A percentile compares a stretch with the other conserved stretches of the same genome.
Conservation (phyloP, 2,113 vertebrate genomes). For the Indicator indicator region DNA sequence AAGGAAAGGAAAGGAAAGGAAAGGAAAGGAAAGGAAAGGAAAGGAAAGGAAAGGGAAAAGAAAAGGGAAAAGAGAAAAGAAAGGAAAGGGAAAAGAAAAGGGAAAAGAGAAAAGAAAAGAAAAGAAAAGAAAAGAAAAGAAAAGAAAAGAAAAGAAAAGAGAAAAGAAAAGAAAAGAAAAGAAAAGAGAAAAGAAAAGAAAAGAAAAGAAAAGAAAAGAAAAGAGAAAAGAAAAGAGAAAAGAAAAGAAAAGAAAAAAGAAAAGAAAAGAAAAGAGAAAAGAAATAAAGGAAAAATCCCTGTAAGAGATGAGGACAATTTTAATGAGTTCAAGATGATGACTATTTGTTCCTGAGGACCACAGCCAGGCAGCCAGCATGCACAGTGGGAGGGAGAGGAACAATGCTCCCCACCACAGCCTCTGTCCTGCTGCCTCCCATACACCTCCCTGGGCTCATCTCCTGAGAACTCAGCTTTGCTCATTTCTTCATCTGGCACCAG, state of each 20-base stretch:
- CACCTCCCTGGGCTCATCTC: fast-evolving
- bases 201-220: too few species aligned
- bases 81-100: too few species aligned
- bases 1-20: not conserved
- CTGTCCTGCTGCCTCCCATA: fast-evolving
- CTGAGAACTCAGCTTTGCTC: not conserved
- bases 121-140: too few species aligned
- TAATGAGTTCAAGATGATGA: not conserved
- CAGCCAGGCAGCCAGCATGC: not conserved
- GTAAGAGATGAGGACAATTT: not conserved
- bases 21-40: not conserved
- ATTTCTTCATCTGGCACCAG: not conserved
- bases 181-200: not conserved
- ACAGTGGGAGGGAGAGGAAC: not conserved
- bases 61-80: not conserved
- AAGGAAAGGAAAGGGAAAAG: too few species aligned
- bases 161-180: not conserved
- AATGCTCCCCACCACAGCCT: not conserved
- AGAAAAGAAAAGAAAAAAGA: not conserved
- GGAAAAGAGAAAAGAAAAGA: not conserved
- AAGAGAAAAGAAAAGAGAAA: too few species aligned
- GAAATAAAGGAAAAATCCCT: not conserved
- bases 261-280: not conserved
- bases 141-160: not conserved
- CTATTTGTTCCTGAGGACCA: not conserved